A percentile compares a stretch with the other conserved stretches of the same genome.
Evolutionary conservation across 2,888 invertebrate genomes (phyloP).

Genomic region (Rhamphomyia laevipes): DNA sequence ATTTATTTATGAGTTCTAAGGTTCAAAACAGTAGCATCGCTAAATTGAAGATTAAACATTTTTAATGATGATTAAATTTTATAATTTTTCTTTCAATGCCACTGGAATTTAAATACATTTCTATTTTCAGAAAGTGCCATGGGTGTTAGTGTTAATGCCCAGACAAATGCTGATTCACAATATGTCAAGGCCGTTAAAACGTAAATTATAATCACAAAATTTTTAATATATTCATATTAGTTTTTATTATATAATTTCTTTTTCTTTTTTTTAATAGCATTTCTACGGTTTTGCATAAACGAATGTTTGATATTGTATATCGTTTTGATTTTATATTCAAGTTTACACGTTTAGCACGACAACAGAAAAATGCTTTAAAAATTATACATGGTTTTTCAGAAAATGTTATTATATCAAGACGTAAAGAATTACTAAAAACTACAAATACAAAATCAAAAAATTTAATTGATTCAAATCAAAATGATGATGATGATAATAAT

Average conservation of each 20-base stretch:
- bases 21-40: no score
- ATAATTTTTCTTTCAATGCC: no score
- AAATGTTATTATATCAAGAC: conserved; percentile 41
- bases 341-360: conserved; percentile 45
- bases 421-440: conserved; percentile 28
- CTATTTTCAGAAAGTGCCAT: conserved; percentile 66
- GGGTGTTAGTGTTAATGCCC: conserved; percentile 65
- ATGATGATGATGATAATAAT: conserved; percentile 5
- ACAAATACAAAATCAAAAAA: neutral
- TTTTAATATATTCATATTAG: conserved; percentile 12
- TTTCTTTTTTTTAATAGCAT: conserved; percentile 19
- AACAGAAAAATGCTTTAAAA: conserved; percentile 39
- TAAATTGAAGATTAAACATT: no score
- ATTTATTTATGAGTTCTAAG: no score
- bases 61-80: no score
- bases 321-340: conserved; percentile 34
- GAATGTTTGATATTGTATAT: conserved; percentile 34
- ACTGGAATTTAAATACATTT: no score
- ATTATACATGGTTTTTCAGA: conserved; percentile 44
- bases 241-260: neutral
- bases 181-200: conserved; percentile 64
- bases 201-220: conserved; percentile 36
- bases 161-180: conserved; percentile 51
- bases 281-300: conserved; percentile 31
- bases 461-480: no score